Evolutionary conservation across 2,113 vertebrate genomes (phyloP).

Genomic region (Tyto alba): DNA sequence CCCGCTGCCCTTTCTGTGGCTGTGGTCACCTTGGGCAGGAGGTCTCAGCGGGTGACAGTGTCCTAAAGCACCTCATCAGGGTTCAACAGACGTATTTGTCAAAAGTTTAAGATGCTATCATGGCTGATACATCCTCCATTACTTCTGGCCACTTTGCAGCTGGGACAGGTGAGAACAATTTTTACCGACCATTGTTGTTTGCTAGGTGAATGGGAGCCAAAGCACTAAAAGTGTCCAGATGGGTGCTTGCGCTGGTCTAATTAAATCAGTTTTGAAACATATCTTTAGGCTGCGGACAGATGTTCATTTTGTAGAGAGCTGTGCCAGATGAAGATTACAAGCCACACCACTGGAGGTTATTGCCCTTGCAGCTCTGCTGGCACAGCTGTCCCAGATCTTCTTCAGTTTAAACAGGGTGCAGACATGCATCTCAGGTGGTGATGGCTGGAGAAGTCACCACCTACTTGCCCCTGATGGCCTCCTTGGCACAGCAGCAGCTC

Average conservation of each 20-base stretch:
- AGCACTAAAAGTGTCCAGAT: constrained; percentile 10
- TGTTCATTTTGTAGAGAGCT: constrained; percentile 29
- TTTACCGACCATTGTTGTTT: neutral
- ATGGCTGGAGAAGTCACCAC: neutral
- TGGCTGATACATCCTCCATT: neutral
- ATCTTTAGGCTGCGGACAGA: constrained; percentile 45
- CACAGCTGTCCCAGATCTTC: neutral
- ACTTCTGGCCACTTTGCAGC: neutral
- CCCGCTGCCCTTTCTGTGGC: neutral
- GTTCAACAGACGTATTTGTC: neutral
- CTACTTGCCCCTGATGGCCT: neutral
- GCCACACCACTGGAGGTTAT: neutral
- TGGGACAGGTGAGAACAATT: neutral
- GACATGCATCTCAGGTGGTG: neutral
- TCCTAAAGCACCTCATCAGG: neutral
- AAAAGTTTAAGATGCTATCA: neutral
- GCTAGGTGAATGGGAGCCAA: constrained; percentile 15
- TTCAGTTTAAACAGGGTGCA: neutral
- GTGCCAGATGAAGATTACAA: constrained; percentile 52
- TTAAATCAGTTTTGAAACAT: constrained; percentile 40
- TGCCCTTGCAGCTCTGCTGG: neutral
- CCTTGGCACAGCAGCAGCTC: neutral
- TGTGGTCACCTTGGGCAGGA: neutral
- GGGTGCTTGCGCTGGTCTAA: constrained; percentile 12
- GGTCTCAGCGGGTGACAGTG: neutral